A percentile compares a stretch with the other conserved stretches of the same genome.
These are phyloP conservation scores for Crotalus viridis DNA, from an alignment of 2,113 vertebrate genomes.

Conservation along the genomic window DNA sequence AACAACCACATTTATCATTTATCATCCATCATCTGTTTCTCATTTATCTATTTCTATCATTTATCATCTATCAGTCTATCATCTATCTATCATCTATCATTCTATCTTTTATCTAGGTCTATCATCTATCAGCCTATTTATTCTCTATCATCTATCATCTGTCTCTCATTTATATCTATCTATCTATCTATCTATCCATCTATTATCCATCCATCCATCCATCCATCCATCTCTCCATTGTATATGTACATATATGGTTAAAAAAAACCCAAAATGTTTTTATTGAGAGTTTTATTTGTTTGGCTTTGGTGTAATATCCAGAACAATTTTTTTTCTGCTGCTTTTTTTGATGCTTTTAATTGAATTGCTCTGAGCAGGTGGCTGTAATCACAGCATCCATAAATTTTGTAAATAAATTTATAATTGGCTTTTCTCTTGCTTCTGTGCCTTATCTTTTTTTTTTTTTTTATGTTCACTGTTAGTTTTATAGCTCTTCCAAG, in stretches of 20 bases:
- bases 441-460: neutral
- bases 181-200: no score
- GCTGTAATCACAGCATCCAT: neutral
- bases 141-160: no score
- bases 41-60: no score
- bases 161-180: no score
- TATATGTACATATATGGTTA: neutral
- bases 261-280: neutral
- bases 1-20: no score
- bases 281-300: neutral
- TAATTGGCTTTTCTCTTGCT: neutral
- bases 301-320: neutral
- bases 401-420: neutral
- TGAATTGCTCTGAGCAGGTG: neutral
- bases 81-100: no score
- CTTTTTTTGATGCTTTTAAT: neutral
- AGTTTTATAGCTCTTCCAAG: neutral
- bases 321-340: neutral
- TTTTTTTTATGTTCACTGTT: neutral
- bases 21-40: no score
- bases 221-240: no score
- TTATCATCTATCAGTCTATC: no score
- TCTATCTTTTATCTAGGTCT: no score
- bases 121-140: no score
- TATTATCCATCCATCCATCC: no score